Percentiles rank a stretch among this genome's conserved stretches.
Conservation (phyloP, 2,797 vertebrate genomes). For the Eleutherodactylus coqui region DNA sequence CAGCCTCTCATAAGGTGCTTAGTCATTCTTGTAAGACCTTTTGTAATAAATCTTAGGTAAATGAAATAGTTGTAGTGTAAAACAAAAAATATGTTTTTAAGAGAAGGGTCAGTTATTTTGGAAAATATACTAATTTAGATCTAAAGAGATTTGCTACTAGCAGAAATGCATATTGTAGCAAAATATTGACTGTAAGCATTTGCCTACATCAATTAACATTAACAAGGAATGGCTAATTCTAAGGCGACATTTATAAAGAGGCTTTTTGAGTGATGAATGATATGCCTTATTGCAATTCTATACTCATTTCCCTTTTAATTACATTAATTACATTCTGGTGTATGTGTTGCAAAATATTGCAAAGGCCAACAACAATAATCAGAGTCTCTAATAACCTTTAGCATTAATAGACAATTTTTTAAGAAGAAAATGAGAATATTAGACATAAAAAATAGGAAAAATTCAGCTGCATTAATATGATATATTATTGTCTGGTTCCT, state of each 20-base stretch:
- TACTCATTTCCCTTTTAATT: slow-evolving; percentile 51
- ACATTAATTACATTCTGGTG: slow-evolving; percentile 50
- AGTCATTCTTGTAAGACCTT: neutral
- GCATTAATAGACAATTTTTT: slow-evolving; percentile 3
- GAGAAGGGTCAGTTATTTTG: neutral
- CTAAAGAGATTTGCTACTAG: slow-evolving; percentile 1
- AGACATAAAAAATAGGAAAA: slow-evolving; percentile 3
- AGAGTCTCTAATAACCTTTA: slow-evolving; percentile 39
- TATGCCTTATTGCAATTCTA: slow-evolving; percentile 48
- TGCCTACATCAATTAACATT: slow-evolving; percentile 52
- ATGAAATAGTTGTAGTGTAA: neutral
- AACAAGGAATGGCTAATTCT: slow-evolving; percentile 34
- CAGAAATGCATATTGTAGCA: slow-evolving; percentile 23
- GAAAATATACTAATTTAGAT: neutral
- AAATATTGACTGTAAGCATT: slow-evolving; percentile 53
- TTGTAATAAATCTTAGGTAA: neutral
- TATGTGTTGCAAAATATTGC: slow-evolving; percentile 46
- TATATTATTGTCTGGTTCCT: neutral
- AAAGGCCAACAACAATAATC: slow-evolving; percentile 48
- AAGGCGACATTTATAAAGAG: slow-evolving; percentile 48
- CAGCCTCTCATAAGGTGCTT: neutral
- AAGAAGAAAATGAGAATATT: slow-evolving; percentile 4
- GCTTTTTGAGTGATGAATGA: slow-evolving; percentile 41
- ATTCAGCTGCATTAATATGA: neutral
- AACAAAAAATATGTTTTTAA: neutral